Evolutionary conservation across 2,113 vertebrate species (phyloP).

Genomic region (Nyctereutes procyonoides): DNA sequence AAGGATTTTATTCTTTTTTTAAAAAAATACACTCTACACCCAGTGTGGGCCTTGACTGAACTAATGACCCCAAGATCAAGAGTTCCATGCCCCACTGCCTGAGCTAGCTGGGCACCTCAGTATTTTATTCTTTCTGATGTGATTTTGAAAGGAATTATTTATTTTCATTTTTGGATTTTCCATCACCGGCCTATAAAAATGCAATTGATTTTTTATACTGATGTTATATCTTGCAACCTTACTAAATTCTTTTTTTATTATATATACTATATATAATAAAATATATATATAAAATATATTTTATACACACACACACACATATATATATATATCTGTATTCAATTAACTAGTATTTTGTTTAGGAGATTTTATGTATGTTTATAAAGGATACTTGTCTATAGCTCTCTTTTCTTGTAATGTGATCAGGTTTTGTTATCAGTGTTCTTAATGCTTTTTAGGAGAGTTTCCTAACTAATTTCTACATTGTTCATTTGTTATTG

Average conservation of each 20-base stretch:
- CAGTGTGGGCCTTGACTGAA: background rate
- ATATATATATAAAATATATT: background rate
- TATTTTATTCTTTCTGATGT: background rate
- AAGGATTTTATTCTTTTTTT: slow-evolving; percentile 30
- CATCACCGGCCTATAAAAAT: background rate
- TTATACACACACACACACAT: too few species aligned
- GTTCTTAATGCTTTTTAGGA: background rate
- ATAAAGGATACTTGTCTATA: background rate
- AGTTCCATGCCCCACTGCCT: background rate
- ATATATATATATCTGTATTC: background rate
- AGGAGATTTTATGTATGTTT: background rate
- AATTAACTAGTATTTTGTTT: background rate
- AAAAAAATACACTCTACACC: background rate
- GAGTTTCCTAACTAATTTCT: slow-evolving; percentile 18
- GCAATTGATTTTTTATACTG: background rate
- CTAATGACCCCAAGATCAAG: background rate
- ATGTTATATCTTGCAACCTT: background rate
- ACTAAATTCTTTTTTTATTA: slow-evolving; percentile 2
- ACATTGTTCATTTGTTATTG: background rate
- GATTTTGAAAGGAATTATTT: slow-evolving; percentile 41
- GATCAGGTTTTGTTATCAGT: background rate
- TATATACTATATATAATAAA: background rate
- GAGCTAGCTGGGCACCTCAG: background rate
- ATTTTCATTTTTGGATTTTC: slow-evolving; percentile 18
- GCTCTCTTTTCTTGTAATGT: background rate